A percentile compares a stretch with the other conserved stretches of the same genome.
phyloP scores from a whole-genome alignment of 2,888 invertebrate genomes.

The Drosophila buzzatii region DNA sequence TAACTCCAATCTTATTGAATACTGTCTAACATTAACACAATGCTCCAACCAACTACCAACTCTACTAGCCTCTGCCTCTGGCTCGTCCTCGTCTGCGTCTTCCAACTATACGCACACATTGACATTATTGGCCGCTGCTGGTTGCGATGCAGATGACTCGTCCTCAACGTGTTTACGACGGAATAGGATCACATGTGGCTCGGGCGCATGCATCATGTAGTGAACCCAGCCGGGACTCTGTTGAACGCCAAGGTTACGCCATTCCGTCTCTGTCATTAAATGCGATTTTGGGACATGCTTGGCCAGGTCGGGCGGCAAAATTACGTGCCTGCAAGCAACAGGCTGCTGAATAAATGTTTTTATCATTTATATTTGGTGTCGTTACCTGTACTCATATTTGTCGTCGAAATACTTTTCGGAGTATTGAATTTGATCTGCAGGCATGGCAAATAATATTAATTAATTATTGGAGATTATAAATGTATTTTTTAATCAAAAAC shows the following conservation, averaged over 20 bases:
- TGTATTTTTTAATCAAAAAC: constrained; percentile 1
- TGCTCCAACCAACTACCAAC: constrained; percentile 3
- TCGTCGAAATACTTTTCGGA: constrained; percentile 96
- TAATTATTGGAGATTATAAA: constrained; percentile 10
- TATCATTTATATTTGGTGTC: fast-evolving
- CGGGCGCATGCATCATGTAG: constrained; percentile 92
- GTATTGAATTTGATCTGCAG: constrained; percentile 94
- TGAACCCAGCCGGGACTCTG: constrained; percentile 94
- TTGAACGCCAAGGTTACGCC: constrained; percentile 97
- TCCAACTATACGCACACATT: constrained; percentile 43
- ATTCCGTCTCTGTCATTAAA: constrained; percentile 97
- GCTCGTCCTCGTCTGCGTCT: constrained; percentile 4
- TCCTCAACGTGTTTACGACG: constrained; percentile 86
- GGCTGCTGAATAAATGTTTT: neutral
- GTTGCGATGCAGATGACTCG: neutral
- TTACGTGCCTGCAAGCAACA: constrained; percentile 90
- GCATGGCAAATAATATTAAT: constrained; percentile 85
- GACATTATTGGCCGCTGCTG: constrained; percentile 19
- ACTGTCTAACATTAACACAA: constrained; percentile 39
- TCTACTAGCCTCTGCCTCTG: constrained; percentile 26
- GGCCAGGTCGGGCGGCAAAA: constrained; percentile 93
- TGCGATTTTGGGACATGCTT: constrained; percentile 94
- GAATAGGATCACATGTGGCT: constrained; percentile 95
- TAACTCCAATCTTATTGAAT: constrained; percentile 53
- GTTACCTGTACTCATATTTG: constrained; percentile 94